Conservation (phyloP, 2,797 vertebrate genomes). For the Leptatherina wallacei region DNA sequence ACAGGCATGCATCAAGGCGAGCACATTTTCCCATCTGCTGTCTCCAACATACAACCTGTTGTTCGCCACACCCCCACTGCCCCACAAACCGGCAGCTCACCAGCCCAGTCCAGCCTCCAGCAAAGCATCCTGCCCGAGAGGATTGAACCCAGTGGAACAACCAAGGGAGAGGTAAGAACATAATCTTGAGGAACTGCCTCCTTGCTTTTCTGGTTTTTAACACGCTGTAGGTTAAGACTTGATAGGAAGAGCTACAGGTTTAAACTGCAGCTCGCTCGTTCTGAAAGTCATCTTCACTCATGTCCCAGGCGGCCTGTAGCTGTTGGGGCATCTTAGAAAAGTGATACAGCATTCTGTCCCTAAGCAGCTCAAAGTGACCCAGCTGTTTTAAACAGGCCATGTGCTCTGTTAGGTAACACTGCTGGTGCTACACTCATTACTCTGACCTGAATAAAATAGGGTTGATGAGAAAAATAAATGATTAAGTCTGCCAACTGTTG, state of each 20-base stretch:
- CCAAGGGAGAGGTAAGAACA: constrained; percentile 72
- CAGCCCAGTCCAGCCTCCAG: constrained; percentile 46
- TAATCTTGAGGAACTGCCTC: background rate
- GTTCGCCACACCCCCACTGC: constrained; percentile 35
- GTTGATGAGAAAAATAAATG: constrained; percentile 33
- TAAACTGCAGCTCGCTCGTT: constrained; percentile 24
- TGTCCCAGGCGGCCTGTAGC: constrained; percentile 46
- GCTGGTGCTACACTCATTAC: constrained; percentile 59
- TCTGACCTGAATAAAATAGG: constrained; percentile 70
- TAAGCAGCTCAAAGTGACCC: constrained; percentile 75
- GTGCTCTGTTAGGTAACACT: constrained; percentile 67
- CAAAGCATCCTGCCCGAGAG: constrained; percentile 60
- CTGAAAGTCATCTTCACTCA: constrained; percentile 46
- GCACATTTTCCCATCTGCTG: constrained; percentile 37
- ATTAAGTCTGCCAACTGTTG: constrained; percentile 13
- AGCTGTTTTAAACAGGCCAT: constrained; percentile 76
- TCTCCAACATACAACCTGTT: constrained; percentile 48
- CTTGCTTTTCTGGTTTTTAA: background rate
- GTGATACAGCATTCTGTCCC: constrained; percentile 67
- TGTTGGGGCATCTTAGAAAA: constrained; percentile 45
- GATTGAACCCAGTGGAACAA: constrained; percentile 39
- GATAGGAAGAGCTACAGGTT: constrained; percentile 20
- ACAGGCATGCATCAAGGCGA: constrained; percentile 57
- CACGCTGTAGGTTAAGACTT: constrained; percentile 6
- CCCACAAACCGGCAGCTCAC: constrained; percentile 30